Conservation (phyloP, 2,113 vertebrate genomes). For the Callocephalon fimbriatum region DNA sequence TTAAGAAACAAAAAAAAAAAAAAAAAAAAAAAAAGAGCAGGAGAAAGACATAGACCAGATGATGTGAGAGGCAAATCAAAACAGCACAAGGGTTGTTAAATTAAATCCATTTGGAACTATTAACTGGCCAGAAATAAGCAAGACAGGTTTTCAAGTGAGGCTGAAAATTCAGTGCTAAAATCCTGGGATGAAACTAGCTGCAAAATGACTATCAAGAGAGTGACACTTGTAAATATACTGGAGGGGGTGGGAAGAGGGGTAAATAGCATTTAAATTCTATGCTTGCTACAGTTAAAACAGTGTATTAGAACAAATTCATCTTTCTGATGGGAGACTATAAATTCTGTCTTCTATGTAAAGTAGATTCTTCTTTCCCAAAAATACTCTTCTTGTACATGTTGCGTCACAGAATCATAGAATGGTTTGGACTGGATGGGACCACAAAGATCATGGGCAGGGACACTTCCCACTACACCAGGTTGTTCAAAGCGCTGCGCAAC, state of each 20-base stretch:
- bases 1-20: not conserved
- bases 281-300: not conserved
- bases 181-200: not conserved
- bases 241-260: not conserved
- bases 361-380: not conserved
- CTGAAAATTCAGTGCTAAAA: not conserved
- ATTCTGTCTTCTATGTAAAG: not conserved
- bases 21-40: not conserved
- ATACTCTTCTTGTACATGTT: not conserved
- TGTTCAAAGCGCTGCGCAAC: not conserved
- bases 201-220: not conserved
- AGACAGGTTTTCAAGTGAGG: not conserved
- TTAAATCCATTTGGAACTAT: slow-evolving; percentile 41
- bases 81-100: slow-evolving; percentile 47
- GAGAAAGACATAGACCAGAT: slow-evolving; percentile 23
- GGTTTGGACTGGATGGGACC: not conserved
- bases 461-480: not conserved
- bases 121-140: not conserved
- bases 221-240: not conserved
- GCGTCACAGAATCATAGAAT: fast-evolving
- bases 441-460: not conserved
- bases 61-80: slow-evolving; percentile 27
- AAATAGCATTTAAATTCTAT: not conserved
- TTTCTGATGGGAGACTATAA: not conserved
- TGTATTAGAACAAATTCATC: not conserved